phyloP scores from a whole-genome alignment of 2,888 invertebrate species.

The Drosophila multiciliata region DNA sequence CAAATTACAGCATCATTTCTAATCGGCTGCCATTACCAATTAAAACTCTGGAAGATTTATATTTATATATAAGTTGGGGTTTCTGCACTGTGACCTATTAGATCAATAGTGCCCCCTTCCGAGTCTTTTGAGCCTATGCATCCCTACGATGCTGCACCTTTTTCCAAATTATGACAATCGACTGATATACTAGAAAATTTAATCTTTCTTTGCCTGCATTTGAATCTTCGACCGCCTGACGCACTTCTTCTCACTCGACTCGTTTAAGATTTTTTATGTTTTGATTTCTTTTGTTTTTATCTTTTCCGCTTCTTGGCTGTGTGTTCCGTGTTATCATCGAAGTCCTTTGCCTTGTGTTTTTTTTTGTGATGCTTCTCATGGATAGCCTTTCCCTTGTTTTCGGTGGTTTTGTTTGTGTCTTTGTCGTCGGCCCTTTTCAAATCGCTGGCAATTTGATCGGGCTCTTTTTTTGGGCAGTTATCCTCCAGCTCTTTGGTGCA shows the following conservation, averaged over 20 bases:
- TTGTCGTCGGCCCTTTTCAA: no score
- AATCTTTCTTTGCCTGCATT: neutral
- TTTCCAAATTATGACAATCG: conserved; percentile 12
- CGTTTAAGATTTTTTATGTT: neutral
- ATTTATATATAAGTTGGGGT: no score
- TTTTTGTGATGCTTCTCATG: neutral
- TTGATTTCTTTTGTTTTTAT: neutral
- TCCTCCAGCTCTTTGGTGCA: neutral
- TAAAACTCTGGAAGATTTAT: no score
- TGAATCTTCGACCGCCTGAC: neutral
- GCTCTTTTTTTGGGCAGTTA: neutral
- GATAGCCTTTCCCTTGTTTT: neutral
- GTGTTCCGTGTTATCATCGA: neutral
- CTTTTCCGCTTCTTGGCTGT: no score
- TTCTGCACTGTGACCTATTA: no score
- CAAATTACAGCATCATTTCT: no score
- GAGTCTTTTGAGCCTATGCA: no score
- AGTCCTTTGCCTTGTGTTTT: neutral
- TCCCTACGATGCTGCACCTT: no score
- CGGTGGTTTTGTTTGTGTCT: no score
- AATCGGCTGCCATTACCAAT: no score
- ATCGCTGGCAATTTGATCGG: neutral
- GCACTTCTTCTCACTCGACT: neutral
- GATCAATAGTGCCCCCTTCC: no score
- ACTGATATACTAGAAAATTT: conserved; percentile 9